Percentiles rank a stretch among this genome's conserved stretches.
phyloP scores from a whole-genome alignment of 2,797 vertebrate species.

The Lagodon rhomboides region DNA sequence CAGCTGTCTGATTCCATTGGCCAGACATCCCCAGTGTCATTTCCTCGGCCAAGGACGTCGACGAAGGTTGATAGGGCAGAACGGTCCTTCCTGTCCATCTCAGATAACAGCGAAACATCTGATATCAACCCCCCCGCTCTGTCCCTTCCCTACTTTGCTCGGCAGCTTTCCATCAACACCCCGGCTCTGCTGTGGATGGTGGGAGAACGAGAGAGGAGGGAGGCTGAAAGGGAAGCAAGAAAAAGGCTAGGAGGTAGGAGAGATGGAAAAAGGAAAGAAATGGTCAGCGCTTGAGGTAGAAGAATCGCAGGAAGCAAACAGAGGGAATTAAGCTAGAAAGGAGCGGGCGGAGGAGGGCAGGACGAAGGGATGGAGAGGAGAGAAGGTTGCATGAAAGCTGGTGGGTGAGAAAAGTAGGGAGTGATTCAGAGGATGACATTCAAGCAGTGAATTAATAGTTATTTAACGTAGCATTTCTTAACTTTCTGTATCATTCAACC shows the following conservation, averaged over 20 bases:
- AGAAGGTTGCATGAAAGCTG: not conserved
- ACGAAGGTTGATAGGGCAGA: slow-evolving; percentile 42
- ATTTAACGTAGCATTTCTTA: not conserved
- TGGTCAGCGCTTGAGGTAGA: not conserved
- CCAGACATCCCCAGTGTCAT: slow-evolving; percentile 14
- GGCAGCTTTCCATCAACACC: slow-evolving; percentile 15
- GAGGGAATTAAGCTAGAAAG: not conserved
- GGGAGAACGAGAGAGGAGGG: not conserved
- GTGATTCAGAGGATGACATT: not conserved
- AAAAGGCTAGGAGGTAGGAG: too few species aligned
- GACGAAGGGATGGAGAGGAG: not conserved
- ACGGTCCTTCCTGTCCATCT: slow-evolving; percentile 68
- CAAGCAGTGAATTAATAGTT: not conserved
- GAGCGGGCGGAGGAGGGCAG: not conserved
- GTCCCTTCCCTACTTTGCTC: slow-evolving; percentile 14
- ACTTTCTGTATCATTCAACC: not conserved
- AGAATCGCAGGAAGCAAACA: not conserved
- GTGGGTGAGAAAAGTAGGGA: not conserved
- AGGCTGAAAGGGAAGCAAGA: not conserved
- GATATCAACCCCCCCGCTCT: slow-evolving; percentile 54
- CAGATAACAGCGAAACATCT: slow-evolving; percentile 63
- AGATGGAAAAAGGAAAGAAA: not conserved
- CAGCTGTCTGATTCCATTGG: not conserved
- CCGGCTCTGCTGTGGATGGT: not conserved
- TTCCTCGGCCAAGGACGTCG: slow-evolving; percentile 50